Conservation (phyloP, 2,113 vertebrate species). For the Poicephalus gulielmi region DNA sequence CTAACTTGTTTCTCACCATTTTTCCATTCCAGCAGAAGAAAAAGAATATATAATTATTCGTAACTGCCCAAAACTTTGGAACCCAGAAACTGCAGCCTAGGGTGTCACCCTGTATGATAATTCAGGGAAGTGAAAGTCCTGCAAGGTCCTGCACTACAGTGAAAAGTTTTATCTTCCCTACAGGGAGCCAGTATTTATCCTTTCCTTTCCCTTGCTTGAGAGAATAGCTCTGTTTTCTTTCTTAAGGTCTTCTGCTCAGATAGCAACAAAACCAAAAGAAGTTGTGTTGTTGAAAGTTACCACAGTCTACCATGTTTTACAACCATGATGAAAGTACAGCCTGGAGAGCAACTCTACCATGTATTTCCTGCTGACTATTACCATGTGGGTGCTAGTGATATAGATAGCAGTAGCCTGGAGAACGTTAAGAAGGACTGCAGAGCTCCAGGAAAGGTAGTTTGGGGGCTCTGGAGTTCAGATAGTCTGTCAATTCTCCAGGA, state of each 20-base stretch:
- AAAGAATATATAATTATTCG: not conserved
- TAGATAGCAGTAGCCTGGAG: not conserved
- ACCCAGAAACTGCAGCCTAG: not conserved
- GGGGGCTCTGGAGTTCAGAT: no score
- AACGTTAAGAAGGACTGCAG: no score
- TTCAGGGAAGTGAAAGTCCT: not conserved
- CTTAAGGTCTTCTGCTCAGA: not conserved
- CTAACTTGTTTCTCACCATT: not conserved
- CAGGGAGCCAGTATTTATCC: not conserved
- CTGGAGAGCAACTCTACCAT: not conserved
- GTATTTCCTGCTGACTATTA: not conserved
- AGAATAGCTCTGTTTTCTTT: not conserved
- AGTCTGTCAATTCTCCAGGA: no score
- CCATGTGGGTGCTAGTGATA: not conserved
- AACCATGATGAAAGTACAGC: not conserved
- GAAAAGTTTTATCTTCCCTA: not conserved
- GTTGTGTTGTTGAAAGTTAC: not conserved
- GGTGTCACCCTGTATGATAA: not conserved
- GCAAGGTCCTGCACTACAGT: not conserved
- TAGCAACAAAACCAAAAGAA: not conserved
- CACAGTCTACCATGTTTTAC: not conserved
- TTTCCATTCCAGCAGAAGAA: not conserved
- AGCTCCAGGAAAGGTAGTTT: no score
- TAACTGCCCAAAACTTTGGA: not conserved
- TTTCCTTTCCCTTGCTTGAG: not conserved